These are phyloP conservation scores for Corvus cornix DNA, from an alignment of 2,113 vertebrate species.

Conservation along the genomic window DNA sequence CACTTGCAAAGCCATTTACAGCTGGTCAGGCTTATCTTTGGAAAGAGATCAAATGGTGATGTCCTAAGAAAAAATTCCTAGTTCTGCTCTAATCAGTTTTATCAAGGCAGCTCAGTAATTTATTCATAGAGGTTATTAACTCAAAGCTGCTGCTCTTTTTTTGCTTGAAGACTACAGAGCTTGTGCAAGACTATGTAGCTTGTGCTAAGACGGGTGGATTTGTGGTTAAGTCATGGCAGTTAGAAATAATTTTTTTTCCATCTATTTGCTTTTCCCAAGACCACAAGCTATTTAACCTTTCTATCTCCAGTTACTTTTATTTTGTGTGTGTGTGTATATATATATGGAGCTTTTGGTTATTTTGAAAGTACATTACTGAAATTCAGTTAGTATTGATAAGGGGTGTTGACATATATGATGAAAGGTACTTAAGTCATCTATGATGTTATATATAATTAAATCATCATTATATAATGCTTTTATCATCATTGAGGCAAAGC, in stretches of 20 bases:
- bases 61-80: neutral
- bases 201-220: neutral
- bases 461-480: neutral
- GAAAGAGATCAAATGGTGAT: neutral
- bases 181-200: neutral
- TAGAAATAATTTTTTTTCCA: neutral
- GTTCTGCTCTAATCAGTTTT: neutral
- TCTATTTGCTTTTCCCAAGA: neutral
- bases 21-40: neutral
- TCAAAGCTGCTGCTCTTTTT: neutral
- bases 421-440: neutral
- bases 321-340: neutral
- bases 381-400: neutral
- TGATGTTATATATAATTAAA: neutral
- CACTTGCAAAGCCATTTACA: neutral
- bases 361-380: neutral
- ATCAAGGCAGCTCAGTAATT: neutral
- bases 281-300: neutral
- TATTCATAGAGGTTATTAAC: neutral
- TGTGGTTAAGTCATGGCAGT: neutral
- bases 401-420: neutral
- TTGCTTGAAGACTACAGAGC: neutral
- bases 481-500: neutral
- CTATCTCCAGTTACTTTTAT: neutral
- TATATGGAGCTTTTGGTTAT: neutral